Evolutionary conservation across 1,140 invertebrate genomes (phyloP).

Genomic region (Xylocopa sonorina): DNA sequence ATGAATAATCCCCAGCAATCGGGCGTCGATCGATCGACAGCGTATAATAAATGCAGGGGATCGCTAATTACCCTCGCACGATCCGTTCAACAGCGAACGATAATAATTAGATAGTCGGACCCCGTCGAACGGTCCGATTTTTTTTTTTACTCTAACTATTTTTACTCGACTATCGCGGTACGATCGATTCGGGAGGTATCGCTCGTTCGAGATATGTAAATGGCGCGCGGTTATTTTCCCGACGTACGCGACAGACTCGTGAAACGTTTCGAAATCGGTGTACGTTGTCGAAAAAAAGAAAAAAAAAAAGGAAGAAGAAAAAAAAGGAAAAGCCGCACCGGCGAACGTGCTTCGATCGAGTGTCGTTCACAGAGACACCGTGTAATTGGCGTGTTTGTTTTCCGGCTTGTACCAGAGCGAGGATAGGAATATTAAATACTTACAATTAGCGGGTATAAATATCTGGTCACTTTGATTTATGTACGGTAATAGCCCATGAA

Average conservation of each 20-base stretch:
- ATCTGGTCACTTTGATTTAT: too few species aligned
- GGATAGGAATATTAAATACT: too few species aligned
- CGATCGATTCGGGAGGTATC: background rate
- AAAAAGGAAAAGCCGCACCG: background rate
- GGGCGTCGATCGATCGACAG: background rate
- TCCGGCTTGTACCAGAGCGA: background rate
- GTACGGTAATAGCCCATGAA: too few species aligned
- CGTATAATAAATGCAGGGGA: background rate
- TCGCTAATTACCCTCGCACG: background rate
- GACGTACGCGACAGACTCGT: background rate
- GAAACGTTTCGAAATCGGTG: constrained; percentile 4
- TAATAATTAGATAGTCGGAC: background rate
- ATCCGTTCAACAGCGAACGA: background rate
- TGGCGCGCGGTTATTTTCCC: background rate
- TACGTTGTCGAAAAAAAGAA: too few species aligned
- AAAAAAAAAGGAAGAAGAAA: too few species aligned
- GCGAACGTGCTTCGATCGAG: background rate
- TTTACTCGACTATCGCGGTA: background rate
- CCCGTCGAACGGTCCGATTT: background rate
- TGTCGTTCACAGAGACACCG: constrained; percentile 7
- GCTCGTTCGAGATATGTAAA: constrained; percentile 3
- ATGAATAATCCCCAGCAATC: constrained; percentile 20
- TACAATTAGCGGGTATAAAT: too few species aligned
- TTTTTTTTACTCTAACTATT: background rate
- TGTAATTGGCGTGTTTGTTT: background rate